Evolutionary conservation across 2,888 invertebrate species (phyloP), one percentile per base, ranked within the genome.

Genomic region (Synanthedon formicaeformis): DNA sequence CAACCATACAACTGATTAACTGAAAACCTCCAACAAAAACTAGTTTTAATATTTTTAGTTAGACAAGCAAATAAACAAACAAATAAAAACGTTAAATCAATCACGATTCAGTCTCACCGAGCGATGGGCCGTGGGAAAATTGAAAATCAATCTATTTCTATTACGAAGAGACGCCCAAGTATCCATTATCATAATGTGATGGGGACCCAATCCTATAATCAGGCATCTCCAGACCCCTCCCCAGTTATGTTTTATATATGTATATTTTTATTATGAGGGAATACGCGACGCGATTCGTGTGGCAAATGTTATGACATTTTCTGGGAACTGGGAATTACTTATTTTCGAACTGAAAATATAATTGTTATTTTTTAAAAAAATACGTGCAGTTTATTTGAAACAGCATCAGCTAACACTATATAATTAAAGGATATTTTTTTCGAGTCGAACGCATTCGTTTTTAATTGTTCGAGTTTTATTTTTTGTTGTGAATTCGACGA

Each of bases 71-170:
- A 8, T 34, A 34, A 34, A 34, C 10, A 34, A 10, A 34, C 53
- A 59, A 56, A 60, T 67, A 67, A 73, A 70, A 71, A 65, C 64
- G 69, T 62, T 67, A 74, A 77, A 75, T 78, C 76, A 75, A 76
- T 78, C 77, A 74, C 67, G 53, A 62, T 66, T 59, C 53, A 48
- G 34, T 51, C 57, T 51, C 12, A 41, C 41, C 2, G 41, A 48
- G 14, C 52, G 56, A 51, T 56, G 57, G 57, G 55, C 54, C 55
- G 56, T 60, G 66, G 65, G 65, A 69, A 75, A 80, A 78, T 74
- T 76, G 77, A 68, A 74, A 79, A 81, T 81, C 81, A 81, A 79
- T 81, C 81, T 80, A 81, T 81, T 75, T 78, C 74, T 78, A 79
- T 78, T 77, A 71, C 64, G 66, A 66, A 67, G 73, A 79, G 79